Base-by-base conservation (phyloP, 2,113 vertebrate genomes). In the Myodes glareolus region DNA sequence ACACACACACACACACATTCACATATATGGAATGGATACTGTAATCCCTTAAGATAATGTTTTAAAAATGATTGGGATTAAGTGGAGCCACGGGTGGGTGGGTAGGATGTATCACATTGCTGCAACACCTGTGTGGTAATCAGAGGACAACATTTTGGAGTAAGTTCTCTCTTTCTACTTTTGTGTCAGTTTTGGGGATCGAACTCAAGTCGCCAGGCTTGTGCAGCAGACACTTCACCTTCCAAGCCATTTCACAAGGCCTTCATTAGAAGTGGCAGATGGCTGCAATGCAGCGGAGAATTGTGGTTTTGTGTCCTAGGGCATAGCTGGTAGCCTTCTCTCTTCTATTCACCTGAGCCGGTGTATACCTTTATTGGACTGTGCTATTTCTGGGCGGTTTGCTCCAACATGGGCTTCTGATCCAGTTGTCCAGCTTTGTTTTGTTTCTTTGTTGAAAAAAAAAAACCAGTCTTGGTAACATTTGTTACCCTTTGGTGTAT, bases 231-330 rank as follows among this genome's bases (percentile, higher is more conserved):
- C 29, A 33, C 63, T 47, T 36, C 45, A 47, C 45, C 33, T 52
- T 36, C 31, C 36, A 13, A 47, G 19, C 39, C 16, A 19, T 6
- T 8, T 65, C 14, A 0, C 89, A 16, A 45, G 39, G 27, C 61
- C 29, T 72, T 94, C 72, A 42, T 82, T 95, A 75, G 76, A 52
- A 63, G 65, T 45, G 58, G 58, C 58, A 93, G 87, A 67, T 72
- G 65, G n/a, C 67, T 78, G 82, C 42, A 2, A n/a, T 55, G 76
- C 23, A 21, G 8, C 4, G 47, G 76, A 76, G n/a, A 36, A 65
- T 3, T 58, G 27, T 2, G 5, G 1, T 39, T 0, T 16, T 58
- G 1, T 23, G 25, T 19, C 65, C 58, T 7, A 2, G 31, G 36
- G 2, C 17, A 36, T 1, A 47, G 63, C 23, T 1, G 7, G 25